phyloP scores from a whole-genome alignment of 2,113 vertebrate species.

The Anolis sagrei region DNA sequence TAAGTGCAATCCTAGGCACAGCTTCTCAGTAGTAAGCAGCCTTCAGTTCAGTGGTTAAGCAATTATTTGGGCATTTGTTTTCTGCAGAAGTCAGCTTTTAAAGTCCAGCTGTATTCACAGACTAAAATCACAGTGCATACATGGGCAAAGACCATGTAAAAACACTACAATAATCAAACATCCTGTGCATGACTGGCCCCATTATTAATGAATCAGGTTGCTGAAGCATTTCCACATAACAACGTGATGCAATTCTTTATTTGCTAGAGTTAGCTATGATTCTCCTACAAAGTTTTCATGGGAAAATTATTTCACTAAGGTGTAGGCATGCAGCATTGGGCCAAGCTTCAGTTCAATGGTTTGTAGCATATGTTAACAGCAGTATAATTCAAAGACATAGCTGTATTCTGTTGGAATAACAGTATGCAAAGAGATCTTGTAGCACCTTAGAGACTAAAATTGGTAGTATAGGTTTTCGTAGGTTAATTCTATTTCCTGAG shows the following conservation, averaged over 20 bases:
- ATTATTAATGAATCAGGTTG: neutral
- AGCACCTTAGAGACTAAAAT: no score
- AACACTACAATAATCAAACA: constrained; percentile 32
- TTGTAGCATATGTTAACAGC: no score
- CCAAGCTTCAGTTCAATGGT: no score
- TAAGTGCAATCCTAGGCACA: neutral
- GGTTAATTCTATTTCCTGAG: no score
- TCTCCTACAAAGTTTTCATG: constrained; percentile 4
- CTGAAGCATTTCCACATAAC: neutral
- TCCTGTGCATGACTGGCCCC: constrained; percentile 13
- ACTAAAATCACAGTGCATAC: constrained; percentile 11
- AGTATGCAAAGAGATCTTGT: no score
- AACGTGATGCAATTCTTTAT: neutral
- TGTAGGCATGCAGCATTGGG: constrained; percentile 3
- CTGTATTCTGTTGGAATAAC: no score
- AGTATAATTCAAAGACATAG: no score
- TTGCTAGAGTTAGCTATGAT: neutral
- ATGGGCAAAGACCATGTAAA: constrained; percentile 40
- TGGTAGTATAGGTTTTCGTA: no score
- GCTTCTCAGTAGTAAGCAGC: neutral
- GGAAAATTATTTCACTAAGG: neutral
- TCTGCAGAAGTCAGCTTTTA: constrained; percentile 12
- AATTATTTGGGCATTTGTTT: constrained; percentile 32
- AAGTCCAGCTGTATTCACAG: constrained; percentile 25
- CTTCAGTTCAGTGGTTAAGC: neutral